Conservation (phyloP, 2,797 vertebrate genomes). For the Eospalax fontanierii region DNA sequence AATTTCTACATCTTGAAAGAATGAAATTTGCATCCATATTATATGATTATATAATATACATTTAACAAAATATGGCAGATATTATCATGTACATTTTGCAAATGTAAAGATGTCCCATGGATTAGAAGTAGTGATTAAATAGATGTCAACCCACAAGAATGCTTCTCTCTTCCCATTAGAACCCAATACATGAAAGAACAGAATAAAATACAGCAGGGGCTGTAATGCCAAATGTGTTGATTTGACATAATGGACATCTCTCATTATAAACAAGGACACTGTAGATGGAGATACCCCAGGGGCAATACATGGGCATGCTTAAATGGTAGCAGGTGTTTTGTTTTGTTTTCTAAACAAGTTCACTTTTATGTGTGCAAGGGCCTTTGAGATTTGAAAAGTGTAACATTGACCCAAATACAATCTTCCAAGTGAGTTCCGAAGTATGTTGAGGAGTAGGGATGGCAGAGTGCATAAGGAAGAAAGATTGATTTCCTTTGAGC, state of each 20-base stretch:
- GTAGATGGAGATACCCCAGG: not conserved
- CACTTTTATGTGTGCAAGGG: conserved; percentile 67
- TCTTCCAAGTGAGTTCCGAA: conserved; percentile 64
- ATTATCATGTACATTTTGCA: not conserved
- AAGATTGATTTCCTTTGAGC: conserved; percentile 79
- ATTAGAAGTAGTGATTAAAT: not conserved
- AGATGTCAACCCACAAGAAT: not conserved
- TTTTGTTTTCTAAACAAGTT: not conserved
- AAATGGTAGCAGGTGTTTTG: not conserved
- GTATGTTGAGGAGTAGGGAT: conserved; percentile 4
- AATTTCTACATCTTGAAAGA: not conserved
- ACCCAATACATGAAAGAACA: not conserved
- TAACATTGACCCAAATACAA: conserved; percentile 82
- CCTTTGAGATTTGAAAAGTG: conserved; percentile 74
- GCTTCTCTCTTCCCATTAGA: not conserved
- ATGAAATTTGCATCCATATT: not conserved
- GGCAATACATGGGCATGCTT: not conserved
- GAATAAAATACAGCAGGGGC: not conserved
- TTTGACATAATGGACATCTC: not conserved
- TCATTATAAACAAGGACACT: not conserved
- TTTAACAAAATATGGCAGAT: not conserved
- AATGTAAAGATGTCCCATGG: not conserved
- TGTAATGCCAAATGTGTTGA: not conserved
- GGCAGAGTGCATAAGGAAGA: not conserved
- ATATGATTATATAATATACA: not conserved